Evolutionary conservation across 2,888 invertebrate genomes (phyloP), one percentile per base, ranked within the genome.

Genomic region (Conchocele bisecta): DNA sequence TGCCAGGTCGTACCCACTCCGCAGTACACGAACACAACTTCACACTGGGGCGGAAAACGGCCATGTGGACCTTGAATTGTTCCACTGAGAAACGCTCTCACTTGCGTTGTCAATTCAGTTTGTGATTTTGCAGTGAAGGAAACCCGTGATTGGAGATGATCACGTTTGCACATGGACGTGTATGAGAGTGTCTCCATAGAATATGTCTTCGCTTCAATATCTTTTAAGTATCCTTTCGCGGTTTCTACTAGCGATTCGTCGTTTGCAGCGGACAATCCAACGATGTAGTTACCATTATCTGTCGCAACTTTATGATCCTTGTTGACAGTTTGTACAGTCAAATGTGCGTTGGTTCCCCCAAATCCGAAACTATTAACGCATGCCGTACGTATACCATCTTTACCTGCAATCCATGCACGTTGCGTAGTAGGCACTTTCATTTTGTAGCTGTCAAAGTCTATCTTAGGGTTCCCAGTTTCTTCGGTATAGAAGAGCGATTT

Each of bases 331-430:
- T 6, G 24, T n/a, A 85, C 17, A 31, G 82, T 61, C 9, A 72
- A 76, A 69, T 85, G 84, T 3, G 65, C 39, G 35, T 85, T 85
- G 15, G 76, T 81, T 6, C 84, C 85, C 1, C 85, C 84, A 60
- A 82, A 81, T 2, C 85, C 82, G 57, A 84, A 85, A 11, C 78
- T 79, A 54, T 80, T 84, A 1, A 84, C 64, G 48, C 71, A 71
- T 26, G 73, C 68, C 20, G 15, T 15, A 28, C 28, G 24, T 2
- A 1, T 9, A n/a, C 9, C n/a, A 11, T 17, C 33, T 2, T 3
- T 11, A 11, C 5, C 15, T 46, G 44, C 1, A 7, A n/a, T 15
- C 75, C 78, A 71, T 17, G 42, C 22, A 0, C 26, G 11, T 29
- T 24, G 1, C 13, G 29, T 22, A 26, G 57, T 63, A 7, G 75